Conservation (phyloP, 2,888 invertebrate species). For the Rhyacophila evoluta region DNA sequence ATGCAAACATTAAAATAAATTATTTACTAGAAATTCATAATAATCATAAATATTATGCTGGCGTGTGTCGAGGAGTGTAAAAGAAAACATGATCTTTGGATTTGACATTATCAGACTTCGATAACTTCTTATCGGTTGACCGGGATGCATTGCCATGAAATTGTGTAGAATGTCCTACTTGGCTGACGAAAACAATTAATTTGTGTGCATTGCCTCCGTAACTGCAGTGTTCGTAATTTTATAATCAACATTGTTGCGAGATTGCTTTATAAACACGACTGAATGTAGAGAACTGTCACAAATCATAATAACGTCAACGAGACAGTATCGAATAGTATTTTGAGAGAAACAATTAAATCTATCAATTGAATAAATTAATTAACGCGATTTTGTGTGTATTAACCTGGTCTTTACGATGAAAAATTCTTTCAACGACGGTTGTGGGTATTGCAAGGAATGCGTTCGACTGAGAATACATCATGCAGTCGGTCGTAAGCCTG, state of each 20-base stretch:
- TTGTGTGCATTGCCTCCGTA: background rate
- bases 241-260: background rate
- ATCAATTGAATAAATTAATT: background rate
- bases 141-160: conserved; percentile 36
- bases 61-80: conserved; percentile 30
- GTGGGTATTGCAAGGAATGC: conserved; percentile 68
- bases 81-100: conserved; percentile 43
- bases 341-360: background rate
- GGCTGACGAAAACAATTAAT: conserved; percentile 27
- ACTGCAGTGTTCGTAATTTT: background rate
- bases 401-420: conserved; percentile 20
- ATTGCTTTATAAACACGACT: background rate
- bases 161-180: background rate
- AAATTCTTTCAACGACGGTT: conserved; percentile 59
- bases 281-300: background rate
- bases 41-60: conserved; percentile 23
- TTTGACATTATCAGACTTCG: conserved; percentile 29
- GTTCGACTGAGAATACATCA: conserved; percentile 64
- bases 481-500: conserved; percentile 65
- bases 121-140: conserved; percentile 40
- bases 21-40: background rate
- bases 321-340: background rate
- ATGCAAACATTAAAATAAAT: background rate
- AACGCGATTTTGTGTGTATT: no score
- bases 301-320: background rate